Evolutionary conservation across 2,888 invertebrate species (phyloP).

Genomic region (Oligia fasciuncula): DNA sequence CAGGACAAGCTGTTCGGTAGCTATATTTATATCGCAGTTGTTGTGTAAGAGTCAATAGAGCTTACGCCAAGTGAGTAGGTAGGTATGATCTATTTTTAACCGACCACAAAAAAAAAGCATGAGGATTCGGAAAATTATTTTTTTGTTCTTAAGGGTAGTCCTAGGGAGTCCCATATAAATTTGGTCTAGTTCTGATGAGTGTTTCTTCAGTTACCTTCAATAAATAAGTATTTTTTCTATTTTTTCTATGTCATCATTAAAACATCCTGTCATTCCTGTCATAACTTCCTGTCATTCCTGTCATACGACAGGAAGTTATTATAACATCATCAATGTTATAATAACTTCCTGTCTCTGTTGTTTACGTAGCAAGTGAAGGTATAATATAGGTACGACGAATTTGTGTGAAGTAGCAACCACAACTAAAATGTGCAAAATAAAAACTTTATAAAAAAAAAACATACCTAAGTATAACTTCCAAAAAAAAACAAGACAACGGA

Average conservation of each 20-base stretch:
- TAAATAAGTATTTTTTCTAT: neutral
- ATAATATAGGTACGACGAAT: neutral
- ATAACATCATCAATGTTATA: neutral
- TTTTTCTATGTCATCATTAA: neutral
- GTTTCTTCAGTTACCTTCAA: neutral
- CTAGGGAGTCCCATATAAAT: neutral
- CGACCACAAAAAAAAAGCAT: neutral
- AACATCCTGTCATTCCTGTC: neutral
- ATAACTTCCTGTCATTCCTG: neutral
- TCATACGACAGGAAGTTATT: too few relatives aligned
- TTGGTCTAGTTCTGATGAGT: neutral
- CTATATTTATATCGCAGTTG: slow-evolving; percentile 33
- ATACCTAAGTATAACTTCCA: too few relatives aligned
- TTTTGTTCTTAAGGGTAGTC: neutral
- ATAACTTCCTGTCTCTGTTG: neutral
- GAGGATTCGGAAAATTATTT: neutral
- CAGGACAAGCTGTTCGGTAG: slow-evolving; percentile 21
- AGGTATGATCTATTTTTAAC: neutral
- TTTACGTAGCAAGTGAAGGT: neutral
- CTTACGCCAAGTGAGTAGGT: slow-evolving; percentile 29
- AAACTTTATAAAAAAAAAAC: neutral
- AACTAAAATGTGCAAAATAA: neutral
- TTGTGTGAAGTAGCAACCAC: neutral
- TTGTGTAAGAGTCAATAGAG: slow-evolving; percentile 21
- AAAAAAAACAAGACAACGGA: neutral